phyloP scores from a whole-genome alignment of 2,888 invertebrate genomes.

The Xestobium rufovillosum region DNA sequence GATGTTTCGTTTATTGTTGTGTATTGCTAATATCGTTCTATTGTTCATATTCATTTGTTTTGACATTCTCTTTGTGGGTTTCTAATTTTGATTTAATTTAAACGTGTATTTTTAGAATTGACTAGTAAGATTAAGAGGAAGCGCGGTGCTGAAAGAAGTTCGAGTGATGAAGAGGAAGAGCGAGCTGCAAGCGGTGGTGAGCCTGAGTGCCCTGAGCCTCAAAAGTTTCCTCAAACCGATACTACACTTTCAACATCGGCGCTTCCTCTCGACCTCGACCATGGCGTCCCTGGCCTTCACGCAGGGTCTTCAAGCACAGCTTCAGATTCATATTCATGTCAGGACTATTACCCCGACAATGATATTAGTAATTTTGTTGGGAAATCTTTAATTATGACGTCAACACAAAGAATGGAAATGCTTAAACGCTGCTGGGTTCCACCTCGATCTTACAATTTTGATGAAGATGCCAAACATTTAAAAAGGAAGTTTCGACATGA shows the following conservation, averaged over 20 bases:
- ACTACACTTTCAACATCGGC: constrained; percentile 2
- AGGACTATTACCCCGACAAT: constrained; percentile 19
- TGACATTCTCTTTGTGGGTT: too few relatives aligned
- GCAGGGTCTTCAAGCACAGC: constrained; percentile 1
- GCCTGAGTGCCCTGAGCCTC: constrained; percentile 1
- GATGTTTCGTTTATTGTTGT: too few relatives aligned
- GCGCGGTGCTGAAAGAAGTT: constrained; percentile 1
- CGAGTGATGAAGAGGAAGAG: constrained; percentile 2
- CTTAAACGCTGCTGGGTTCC: constrained; percentile 20
- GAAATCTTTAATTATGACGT: constrained; percentile 9
- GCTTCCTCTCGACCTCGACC: too few relatives aligned
- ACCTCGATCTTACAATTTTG: constrained; percentile 19
- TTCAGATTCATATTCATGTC: constrained; percentile 1
- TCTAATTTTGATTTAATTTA: too few relatives aligned
- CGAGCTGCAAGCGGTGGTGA: constrained; percentile 1
- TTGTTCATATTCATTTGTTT: too few relatives aligned
- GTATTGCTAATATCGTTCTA: too few relatives aligned
- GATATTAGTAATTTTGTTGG: constrained; percentile 22
- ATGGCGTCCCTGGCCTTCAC: constrained; percentile 1
- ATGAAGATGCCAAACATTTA: constrained; percentile 21
- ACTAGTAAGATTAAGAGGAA: constrained; percentile 2
- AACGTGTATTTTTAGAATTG: constrained; percentile 10
- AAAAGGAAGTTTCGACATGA: constrained; percentile 23
- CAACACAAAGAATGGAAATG: constrained; percentile 18
- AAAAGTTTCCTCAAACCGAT: constrained; percentile 1